A percentile compares a stretch with the other conserved stretches of the same genome.
Evolutionary conservation across 1,140 invertebrate species (phyloP).

Genomic region (Centruroides sculpturatus): DNA sequence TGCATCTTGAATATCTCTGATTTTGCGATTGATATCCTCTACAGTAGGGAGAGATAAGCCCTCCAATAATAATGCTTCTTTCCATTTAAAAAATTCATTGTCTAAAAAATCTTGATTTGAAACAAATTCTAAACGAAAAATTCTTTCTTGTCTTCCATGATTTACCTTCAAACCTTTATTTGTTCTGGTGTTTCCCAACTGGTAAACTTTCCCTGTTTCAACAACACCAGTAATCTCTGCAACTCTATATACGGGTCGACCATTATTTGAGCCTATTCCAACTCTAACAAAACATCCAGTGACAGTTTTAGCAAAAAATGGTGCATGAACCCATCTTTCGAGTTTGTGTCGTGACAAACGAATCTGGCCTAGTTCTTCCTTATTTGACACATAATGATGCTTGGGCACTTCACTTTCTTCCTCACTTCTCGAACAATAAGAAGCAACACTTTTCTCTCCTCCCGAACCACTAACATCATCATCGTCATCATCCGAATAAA

Average conservation of each 20-base stretch:
- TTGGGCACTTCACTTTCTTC: conserved; percentile 15
- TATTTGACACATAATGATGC: conserved; percentile 42
- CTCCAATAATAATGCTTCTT: conserved; percentile 59
- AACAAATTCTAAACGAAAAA: conserved; percentile 92
- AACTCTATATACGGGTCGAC: conserved; percentile 77
- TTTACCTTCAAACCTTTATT: conserved; percentile 63
- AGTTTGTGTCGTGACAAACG: conserved; percentile 81
- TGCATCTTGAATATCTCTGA: conserved; percentile 75
- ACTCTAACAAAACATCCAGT: conserved; percentile 90
- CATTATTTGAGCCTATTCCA: conserved; percentile 84
- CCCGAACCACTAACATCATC: conserved; percentile 31
- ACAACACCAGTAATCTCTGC: conserved; percentile 89
- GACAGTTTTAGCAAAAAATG: conserved; percentile 81
- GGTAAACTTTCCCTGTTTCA: conserved; percentile 90
- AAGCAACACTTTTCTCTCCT: conserved; percentile 20
- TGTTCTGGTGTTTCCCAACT: conserved; percentile 73
- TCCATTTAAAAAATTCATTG: conserved; percentile 86
- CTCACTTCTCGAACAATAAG: conserved; percentile 14
- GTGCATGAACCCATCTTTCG: conserved; percentile 88
- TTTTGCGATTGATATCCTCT: conserved; percentile 69
- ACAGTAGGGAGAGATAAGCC: conserved; percentile 65
- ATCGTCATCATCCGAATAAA: conserved; percentile 78
- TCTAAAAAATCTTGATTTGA: conserved; percentile 92
- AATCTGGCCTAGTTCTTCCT: conserved; percentile 74
- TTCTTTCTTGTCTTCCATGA: conserved; percentile 77